Conservation (phyloP, 2,797 vertebrate genomes). For the Meda fulgida region DNA sequence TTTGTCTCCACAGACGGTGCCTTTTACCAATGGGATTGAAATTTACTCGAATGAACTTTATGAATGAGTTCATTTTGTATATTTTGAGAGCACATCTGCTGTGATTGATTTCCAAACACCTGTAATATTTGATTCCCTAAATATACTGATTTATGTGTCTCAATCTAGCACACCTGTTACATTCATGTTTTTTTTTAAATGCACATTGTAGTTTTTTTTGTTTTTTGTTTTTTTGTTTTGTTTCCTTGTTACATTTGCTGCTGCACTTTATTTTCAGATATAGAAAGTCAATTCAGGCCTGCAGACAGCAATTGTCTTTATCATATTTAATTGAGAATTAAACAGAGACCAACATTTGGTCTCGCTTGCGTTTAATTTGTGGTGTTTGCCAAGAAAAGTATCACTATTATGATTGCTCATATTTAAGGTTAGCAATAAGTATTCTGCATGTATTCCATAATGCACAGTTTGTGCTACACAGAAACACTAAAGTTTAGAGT, state of each 20-base stretch:
- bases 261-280: slow-evolving; percentile 58
- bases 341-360: slow-evolving; percentile 46
- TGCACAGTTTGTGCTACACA: neutral
- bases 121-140: slow-evolving; percentile 16
- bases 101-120: slow-evolving; percentile 35
- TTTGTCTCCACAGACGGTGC: slow-evolving; percentile 44
- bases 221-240: neutral
- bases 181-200: slow-evolving; percentile 23
- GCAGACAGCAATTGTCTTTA: slow-evolving; percentile 47
- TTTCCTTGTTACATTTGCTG: slow-evolving; percentile 53
- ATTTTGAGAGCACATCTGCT: slow-evolving; percentile 40
- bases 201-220: neutral
- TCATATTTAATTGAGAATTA: slow-evolving; percentile 51
- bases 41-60: slow-evolving; percentile 32
- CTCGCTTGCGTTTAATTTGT: slow-evolving; percentile 9
- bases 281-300: slow-evolving; percentile 37
- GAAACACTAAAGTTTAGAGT: neutral
- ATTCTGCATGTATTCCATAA: neutral
- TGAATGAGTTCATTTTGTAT: slow-evolving; percentile 16
- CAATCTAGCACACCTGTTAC: slow-evolving; percentile 42
- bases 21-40: slow-evolving; percentile 53
- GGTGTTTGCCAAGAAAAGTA: neutral
- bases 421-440: neutral
- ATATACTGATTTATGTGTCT: slow-evolving; percentile 37
- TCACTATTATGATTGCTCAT: neutral